phyloP scores from a whole-genome alignment of 2,113 vertebrate species.

The Laticauda laticaudata region DNA sequence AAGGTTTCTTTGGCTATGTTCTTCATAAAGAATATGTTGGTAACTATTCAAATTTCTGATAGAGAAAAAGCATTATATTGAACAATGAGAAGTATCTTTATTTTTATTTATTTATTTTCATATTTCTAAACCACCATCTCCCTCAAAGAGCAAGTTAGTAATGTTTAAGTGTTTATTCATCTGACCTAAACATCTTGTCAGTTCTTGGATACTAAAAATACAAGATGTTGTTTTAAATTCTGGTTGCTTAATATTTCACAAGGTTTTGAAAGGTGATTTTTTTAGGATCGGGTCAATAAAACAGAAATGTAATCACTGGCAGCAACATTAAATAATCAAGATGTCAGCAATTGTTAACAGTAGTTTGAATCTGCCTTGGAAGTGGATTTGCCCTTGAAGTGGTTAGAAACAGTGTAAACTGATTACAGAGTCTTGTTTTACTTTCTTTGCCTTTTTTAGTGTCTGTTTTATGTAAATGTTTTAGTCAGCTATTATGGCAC shows the following conservation, averaged over 20 bases:
- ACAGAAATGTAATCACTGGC: conserved; percentile 12
- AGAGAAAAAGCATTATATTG: background rate
- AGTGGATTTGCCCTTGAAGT: conserved; percentile 44
- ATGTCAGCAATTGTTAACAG: conserved; percentile 27
- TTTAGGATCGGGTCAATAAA: conserved; percentile 13
- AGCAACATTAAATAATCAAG: conserved; percentile 27
- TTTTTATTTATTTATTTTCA: background rate
- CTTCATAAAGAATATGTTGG: background rate
- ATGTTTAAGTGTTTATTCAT: background rate
- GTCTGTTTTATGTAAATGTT: background rate
- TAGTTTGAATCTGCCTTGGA: conserved; percentile 41
- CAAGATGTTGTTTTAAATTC: background rate
- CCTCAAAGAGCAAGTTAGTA: background rate
- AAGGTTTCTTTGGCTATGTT: background rate
- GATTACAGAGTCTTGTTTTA: conserved; percentile 14
- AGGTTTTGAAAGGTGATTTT: background rate
- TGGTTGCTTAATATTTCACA: background rate
- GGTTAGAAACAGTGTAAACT: conserved; percentile 36
- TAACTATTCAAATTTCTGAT: background rate
- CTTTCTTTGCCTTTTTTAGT: conserved; percentile 9
- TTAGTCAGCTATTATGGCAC: background rate
- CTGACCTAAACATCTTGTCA: background rate
- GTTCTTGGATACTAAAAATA: background rate
- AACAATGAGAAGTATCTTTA: background rate
- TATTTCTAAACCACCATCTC: background rate